These are phyloP conservation scores for Monopis laevigella DNA, from an alignment of 2,888 invertebrate genomes.

Conservation along the genomic window DNA sequence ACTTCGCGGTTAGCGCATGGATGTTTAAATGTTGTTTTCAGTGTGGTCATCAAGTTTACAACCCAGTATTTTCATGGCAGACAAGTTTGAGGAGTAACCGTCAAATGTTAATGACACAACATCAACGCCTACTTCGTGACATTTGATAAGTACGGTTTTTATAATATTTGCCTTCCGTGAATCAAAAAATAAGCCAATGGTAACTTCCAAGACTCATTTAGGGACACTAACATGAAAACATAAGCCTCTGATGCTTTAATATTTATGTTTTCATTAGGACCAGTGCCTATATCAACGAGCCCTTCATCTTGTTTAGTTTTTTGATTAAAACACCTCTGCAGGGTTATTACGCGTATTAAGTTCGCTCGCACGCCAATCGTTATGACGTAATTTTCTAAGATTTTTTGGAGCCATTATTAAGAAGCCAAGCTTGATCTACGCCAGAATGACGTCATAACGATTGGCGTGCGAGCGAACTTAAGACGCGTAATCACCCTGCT, in stretches of 20 bases:
- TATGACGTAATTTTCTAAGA: too few relatives aligned
- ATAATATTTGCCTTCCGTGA: conserved; percentile 23
- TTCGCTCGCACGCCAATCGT: conserved; percentile 16
- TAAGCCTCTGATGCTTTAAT: conserved; percentile 18
- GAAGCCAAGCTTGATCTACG: too few relatives aligned
- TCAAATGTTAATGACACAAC: conserved; percentile 23
- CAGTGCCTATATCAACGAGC: conserved; percentile 20
- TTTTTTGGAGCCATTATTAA: too few relatives aligned
- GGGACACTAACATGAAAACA: conserved; percentile 25
- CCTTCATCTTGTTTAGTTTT: conserved; percentile 18
- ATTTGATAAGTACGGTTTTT: conserved; percentile 21
- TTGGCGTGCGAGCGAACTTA: too few relatives aligned
- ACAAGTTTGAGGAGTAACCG: conserved; percentile 21
- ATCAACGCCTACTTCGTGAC: conserved; percentile 20
- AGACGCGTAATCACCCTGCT: too few relatives aligned
- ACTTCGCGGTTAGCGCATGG: conserved; percentile 19
- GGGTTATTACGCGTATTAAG: too few relatives aligned
- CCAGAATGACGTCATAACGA: too few relatives aligned
- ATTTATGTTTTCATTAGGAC: not conserved
- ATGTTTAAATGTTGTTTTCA: conserved; percentile 21
- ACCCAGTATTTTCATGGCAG: conserved; percentile 20
- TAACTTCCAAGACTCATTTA: conserved; percentile 28
- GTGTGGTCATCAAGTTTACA: conserved; percentile 18
- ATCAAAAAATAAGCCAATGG: conserved; percentile 30
- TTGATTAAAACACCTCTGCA: not conserved